Conservation (phyloP, 2,888 invertebrate genomes). For the Pristionchus fissidentatus region DNA sequence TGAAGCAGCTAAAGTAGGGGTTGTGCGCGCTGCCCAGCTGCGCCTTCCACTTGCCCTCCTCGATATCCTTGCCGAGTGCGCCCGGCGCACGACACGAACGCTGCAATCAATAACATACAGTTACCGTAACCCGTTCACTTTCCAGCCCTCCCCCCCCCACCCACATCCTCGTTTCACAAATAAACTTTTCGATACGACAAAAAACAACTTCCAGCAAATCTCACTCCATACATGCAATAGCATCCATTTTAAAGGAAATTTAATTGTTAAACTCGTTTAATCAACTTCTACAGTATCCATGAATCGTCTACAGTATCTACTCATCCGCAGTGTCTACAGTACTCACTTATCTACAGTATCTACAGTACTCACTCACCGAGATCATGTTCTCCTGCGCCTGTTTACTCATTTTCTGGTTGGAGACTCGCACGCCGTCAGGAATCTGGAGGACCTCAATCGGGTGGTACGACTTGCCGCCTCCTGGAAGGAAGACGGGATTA, state of each 20-base stretch:
- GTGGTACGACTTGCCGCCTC: conserved; percentile 9
- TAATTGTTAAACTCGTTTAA: background rate
- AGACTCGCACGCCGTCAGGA: background rate
- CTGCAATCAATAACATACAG: background rate
- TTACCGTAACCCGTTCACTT: background rate
- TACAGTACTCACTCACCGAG: background rate
- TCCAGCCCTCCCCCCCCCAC: background rate
- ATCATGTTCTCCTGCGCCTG: conserved; percentile 20
- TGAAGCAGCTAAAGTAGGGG: background rate
- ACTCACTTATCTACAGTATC: background rate
- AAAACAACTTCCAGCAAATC: too few relatives aligned
- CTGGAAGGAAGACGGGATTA: background rate
- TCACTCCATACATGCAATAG: too few relatives aligned
- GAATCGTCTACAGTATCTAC: background rate
- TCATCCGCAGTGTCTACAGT: background rate
- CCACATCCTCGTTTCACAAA: background rate
- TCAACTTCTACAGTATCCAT: background rate
- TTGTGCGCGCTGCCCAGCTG: background rate
- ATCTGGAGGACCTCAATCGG: conserved; percentile 23
- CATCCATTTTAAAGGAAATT: background rate
- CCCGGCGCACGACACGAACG: background rate
- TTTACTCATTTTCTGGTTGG: conserved; percentile 2
- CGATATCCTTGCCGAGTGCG: background rate
- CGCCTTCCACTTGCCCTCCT: background rate
- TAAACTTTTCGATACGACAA: background rate